A percentile compares a stretch with the other conserved stretches of the same genome.
These are phyloP conservation scores for Orientallactaga bullata DNA, from an alignment of 2,113 vertebrate species.

Conservation along the genomic window DNA sequence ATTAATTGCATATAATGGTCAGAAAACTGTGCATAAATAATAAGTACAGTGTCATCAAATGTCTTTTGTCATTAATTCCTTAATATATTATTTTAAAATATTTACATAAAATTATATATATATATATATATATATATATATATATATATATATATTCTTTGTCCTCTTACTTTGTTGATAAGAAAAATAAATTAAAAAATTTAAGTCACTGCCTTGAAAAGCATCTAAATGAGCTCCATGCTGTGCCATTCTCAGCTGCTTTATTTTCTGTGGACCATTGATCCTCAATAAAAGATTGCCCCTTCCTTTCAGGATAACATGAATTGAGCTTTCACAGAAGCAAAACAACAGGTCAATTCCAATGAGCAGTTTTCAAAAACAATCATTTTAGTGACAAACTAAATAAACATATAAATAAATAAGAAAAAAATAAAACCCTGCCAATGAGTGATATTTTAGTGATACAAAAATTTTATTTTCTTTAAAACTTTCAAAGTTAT, in stretches of 20 bases:
- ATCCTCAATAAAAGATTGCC: background rate
- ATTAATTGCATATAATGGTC: background rate
- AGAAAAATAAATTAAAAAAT: background rate
- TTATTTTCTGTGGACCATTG: constrained; percentile 57
- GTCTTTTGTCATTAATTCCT: background rate
- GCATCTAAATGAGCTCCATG: background rate
- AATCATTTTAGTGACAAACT: background rate
- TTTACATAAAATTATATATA: background rate
- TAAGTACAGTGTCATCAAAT: background rate
- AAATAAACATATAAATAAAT: background rate
- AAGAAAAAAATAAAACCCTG: background rate
- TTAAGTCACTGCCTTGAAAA: background rate
- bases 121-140: too few relatives aligned
- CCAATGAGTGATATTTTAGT: background rate
- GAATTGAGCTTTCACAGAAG: constrained; percentile 28
- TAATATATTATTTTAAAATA: background rate
- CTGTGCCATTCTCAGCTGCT: background rate
- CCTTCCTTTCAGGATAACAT: background rate
- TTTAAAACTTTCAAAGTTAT: constrained; percentile 23
- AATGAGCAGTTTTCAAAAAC: constrained; percentile 36
- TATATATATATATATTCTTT: background rate
- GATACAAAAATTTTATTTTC: background rate
- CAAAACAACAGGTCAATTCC: constrained; percentile 25
- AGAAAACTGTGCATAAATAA: background rate
- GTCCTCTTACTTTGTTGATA: background rate